Evolutionary conservation across 2,888 invertebrate genomes (phyloP).

Genomic region (Lasioglossum pauxillum): DNA sequence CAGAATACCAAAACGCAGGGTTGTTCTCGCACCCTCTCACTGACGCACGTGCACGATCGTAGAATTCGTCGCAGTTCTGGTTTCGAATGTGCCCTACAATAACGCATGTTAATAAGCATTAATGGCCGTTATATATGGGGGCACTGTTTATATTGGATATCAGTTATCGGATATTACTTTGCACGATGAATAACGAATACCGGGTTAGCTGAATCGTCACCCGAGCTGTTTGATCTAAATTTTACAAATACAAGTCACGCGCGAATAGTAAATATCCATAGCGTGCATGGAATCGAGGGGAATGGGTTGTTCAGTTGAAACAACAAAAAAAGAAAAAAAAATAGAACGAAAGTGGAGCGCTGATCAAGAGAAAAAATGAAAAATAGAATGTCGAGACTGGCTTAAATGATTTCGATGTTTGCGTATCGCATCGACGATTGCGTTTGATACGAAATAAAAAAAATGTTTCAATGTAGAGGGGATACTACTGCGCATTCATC

Average conservation of each 20-base stretch:
- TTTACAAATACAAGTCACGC: not conserved
- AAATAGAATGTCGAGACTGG: not conserved
- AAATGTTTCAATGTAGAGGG: not conserved
- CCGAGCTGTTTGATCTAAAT: not conserved
- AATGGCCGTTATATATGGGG: slow-evolving; percentile 78
- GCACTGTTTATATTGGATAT: slow-evolving; percentile 73
- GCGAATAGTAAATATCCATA: slow-evolving; percentile 4
- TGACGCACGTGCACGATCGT: slow-evolving; percentile 74
- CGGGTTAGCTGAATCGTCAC: not conserved
- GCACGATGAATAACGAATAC: not conserved
- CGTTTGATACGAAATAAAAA: not conserved
- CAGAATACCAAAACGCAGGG: slow-evolving; percentile 61
- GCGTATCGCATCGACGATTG: not conserved
- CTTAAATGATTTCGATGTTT: not conserved
- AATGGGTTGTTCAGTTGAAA: slow-evolving; percentile 1
- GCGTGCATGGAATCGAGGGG: not conserved
- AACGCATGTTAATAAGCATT: slow-evolving; percentile 76
- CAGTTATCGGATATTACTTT: slow-evolving; percentile 41
- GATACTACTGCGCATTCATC: not conserved
- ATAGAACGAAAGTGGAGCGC: not conserved
- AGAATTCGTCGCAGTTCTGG: slow-evolving; percentile 76
- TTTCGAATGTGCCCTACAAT: slow-evolving; percentile 69
- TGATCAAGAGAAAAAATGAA: not conserved
- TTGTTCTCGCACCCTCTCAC: slow-evolving; percentile 51
- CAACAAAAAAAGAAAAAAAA: not conserved